Base-by-base conservation (phyloP, 2,888 invertebrate species). In the Netelia virgata region DNA sequence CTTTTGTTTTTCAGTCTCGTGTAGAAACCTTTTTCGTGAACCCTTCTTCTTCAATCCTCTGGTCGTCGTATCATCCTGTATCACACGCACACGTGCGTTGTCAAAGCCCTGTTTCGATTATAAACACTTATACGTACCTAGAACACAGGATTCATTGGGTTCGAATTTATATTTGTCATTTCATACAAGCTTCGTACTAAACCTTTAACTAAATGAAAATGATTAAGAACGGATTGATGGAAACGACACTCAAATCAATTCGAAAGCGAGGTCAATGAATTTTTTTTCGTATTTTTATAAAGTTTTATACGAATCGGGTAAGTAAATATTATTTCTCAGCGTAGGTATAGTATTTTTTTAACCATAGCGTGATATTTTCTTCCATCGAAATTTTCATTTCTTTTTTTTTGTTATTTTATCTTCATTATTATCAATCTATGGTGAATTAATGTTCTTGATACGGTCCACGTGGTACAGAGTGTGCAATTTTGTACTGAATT, bases 401-500 rank as follows among this genome's bases (percentile, higher is more conserved):
- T 10, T 23, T 47, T 23, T 47, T 57, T 18, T 20, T 20, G 16
- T 16, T 57, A 16, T 57, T 18, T 53, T 16, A 53, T 10, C 36
- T 68, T 20, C 63, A 43, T 77, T 16, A 73, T 70, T 70, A 66
- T 61, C 6, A 36, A 64, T 77, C 59, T 61, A 73, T 64, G 53
- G 10, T 41, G 6, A 70, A 78, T 74, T 59, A 78, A 82, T 78
- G 57, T 59, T 75, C 70, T 16, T 78, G 82, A 82, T 66, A 84
- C 70, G 82, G 78, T 78, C 36, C 64, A 74, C 61, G 82, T 64
- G 74, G 41, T 36, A 36, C 20, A 59, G 23, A 74, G 36, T 66
- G 55, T 78, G 78, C 43, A 84, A 84, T 82, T 84, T 84, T 70
- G 50, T 23, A 74, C 59, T 28, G 3, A 70, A 70, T 84, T 84